These are phyloP conservation scores for Epinotia demarniana DNA, from an alignment of 2,888 invertebrate species.

Conservation along the genomic window DNA sequence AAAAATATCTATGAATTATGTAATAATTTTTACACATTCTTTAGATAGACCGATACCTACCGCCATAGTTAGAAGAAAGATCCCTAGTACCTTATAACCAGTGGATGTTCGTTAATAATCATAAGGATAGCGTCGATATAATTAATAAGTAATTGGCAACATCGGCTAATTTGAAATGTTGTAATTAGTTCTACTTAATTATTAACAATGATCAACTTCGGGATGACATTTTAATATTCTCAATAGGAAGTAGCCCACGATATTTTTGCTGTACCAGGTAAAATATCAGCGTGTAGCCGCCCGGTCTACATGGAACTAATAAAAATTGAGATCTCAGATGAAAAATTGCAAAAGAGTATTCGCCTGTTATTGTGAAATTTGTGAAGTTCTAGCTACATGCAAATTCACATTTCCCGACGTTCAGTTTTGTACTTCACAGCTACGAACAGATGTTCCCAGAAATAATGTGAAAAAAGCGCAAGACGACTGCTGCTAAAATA, in stretches of 20 bases:
- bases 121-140: background rate
- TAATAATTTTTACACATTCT: no score
- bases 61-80: background rate
- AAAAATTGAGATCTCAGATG: background rate
- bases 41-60: no score
- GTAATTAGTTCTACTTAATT: background rate
- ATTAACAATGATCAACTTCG: background rate
- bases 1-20: no score
- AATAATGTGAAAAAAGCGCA: conserved; percentile 23
- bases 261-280: no score
- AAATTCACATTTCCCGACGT: background rate
- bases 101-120: background rate
- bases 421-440: conserved; percentile 23
- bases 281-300: background rate
- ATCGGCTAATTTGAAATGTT: background rate
- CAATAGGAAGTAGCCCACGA: no score
- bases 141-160: background rate
- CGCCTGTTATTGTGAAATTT: background rate
- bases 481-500: conserved; percentile 53
- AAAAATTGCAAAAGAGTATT: background rate
- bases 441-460: conserved; percentile 24
- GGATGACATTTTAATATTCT: background rate
- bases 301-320: background rate
- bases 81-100: background rate
- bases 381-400: background rate